phyloP scores from a whole-genome alignment of 2,113 vertebrate species.

The Polypterus senegalus region DNA sequence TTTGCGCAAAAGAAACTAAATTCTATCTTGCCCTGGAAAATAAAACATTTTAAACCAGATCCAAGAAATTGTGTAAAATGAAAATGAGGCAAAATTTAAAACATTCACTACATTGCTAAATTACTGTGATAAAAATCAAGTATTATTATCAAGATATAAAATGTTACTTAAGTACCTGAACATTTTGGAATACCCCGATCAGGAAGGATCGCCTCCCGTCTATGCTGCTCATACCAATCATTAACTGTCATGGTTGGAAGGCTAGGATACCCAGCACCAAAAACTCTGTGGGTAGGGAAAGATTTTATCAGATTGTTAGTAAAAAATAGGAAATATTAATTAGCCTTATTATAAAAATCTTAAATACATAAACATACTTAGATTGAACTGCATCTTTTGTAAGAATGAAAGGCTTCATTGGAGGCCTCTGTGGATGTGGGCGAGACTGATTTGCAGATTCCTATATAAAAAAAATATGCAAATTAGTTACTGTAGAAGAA shows the following conservation, averaged over 20 bases:
- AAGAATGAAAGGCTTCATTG: slow-evolving; percentile 78
- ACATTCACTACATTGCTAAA: too few species aligned
- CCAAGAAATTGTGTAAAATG: too few species aligned
- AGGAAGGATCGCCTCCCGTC: slow-evolving; percentile 42
- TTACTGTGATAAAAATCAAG: too few species aligned
- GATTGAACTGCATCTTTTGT: slow-evolving; percentile 72
- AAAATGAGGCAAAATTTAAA: too few species aligned
- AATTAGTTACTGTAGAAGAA: background rate
- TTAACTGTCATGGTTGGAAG: slow-evolving; percentile 83
- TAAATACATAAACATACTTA: slow-evolving; percentile 38
- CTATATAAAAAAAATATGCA: slow-evolving; percentile 9
- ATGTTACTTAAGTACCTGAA: slow-evolving; percentile 4
- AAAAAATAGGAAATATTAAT: background rate
- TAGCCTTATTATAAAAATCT: background rate
- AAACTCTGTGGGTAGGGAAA: slow-evolving; percentile 52
- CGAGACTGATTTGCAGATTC: slow-evolving; percentile 26
- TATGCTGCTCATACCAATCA: slow-evolving; percentile 87
- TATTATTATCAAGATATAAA: too few species aligned
- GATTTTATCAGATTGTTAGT: background rate
- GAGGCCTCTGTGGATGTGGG: slow-evolving; percentile 34
- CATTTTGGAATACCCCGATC: slow-evolving; percentile 49
- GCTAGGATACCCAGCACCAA: slow-evolving; percentile 82
- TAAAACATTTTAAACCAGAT: too few species aligned
- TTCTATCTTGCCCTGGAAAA: too few species aligned
- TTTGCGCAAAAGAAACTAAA: too few species aligned